phyloP scores from a whole-genome alignment of 2,888 invertebrate genomes.

The Apomyelois bistriatella region DNA sequence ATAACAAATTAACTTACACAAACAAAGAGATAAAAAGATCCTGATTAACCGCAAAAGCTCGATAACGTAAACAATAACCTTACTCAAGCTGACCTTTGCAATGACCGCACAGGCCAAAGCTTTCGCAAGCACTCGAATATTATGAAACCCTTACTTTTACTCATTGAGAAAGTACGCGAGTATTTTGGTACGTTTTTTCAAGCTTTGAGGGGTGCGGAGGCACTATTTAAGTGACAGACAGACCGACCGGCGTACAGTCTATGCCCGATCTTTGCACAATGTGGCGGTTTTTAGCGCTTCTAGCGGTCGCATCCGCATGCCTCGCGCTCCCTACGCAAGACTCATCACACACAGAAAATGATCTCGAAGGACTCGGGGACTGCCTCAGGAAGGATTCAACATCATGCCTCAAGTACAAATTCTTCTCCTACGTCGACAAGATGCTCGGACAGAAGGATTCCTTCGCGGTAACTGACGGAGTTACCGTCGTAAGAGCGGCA shows the following conservation, averaged over 20 bases:
- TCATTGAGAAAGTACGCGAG: constrained; percentile 66
- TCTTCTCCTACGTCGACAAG: constrained; percentile 92
- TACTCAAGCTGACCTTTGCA: constrained; percentile 43
- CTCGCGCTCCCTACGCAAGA: constrained; percentile 86
- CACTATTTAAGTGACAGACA: constrained; percentile 59
- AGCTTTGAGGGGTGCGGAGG: constrained; percentile 53
- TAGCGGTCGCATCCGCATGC: constrained; percentile 72
- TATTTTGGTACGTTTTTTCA: constrained; percentile 57
- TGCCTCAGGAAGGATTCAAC: constrained; percentile 91
- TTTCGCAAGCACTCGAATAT: constrained; percentile 47
- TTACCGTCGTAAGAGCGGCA: constrained; percentile 88
- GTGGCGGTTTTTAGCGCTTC: constrained; percentile 58
- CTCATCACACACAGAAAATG: constrained; percentile 85
- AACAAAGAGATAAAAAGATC: too few relatives aligned
- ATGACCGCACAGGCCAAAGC: constrained; percentile 43
- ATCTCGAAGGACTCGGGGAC: constrained; percentile 88
- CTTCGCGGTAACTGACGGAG: constrained; percentile 89
- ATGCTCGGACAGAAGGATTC: constrained; percentile 89
- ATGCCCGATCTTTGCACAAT: constrained; percentile 52
- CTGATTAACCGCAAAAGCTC: neutral
- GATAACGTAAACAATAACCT: constrained; percentile 17
- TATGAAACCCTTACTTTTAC: constrained; percentile 76
- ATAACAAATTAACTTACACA: too few relatives aligned
- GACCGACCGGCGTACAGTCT: constrained; percentile 58
- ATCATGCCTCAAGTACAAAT: constrained; percentile 91